Base-by-base conservation (phyloP, 2,113 vertebrate genomes). In the Otocyon megalotis region DNA sequence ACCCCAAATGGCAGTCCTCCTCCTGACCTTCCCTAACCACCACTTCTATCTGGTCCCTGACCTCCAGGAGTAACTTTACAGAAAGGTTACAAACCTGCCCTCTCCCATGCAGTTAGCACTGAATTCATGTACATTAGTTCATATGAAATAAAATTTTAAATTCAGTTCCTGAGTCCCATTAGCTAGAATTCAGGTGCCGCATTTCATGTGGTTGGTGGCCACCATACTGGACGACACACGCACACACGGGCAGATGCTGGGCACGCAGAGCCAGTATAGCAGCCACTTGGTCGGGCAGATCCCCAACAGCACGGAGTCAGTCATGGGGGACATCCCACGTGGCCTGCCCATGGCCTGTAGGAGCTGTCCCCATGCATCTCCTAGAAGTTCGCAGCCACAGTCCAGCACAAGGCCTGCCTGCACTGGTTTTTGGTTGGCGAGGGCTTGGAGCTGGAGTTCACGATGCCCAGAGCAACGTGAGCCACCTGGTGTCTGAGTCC, bases 211-310 rank as follows among this genome's bases (percentile, higher is more conserved):
- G 50, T 32, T 37, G 2, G 35, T 74, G 24, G 50, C 37, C 53
- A 2, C 19, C 7, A 6, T 35, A 13, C 1, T 56, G 60, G 62
- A 92, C 15, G 43, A 88, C 54, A 54, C 48, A 90, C 17, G 1
- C 26, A 24, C 4, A 69, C 80, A 99, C 1, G 99, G 99, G 98
- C 99, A 99, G 98, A 99, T 99, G 99, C 99, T 99, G 3, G 99
- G 99, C 1, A 99, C 99, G 74, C 99, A 99, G 98, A 99, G 99
- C 98, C 99, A 99, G 97, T 99, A 99, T 98, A 99, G 99, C 99
- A 99, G 99, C 98, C 99, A 99, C 98, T 99, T 99, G 0, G 99
- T 99, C 3, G 99, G 99, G 96, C 99, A 99, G 99, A 99, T 99
- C 98, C 98, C 98, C 90, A 98, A 99, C 98, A 99, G 98, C 5